phyloP scores from a whole-genome alignment of 2,888 invertebrate species.

The Antheraea yamamai region DNA sequence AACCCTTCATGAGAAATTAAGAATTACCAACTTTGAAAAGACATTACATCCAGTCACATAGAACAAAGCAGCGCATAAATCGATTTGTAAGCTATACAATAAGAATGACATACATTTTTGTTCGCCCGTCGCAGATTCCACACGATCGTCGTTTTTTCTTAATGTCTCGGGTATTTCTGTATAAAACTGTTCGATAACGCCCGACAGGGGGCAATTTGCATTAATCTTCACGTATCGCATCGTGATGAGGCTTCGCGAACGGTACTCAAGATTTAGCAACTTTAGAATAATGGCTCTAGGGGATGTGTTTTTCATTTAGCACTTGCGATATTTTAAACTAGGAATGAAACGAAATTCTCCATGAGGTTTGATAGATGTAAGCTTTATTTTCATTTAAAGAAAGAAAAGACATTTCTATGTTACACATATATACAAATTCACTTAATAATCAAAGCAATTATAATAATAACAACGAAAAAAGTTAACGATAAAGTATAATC shows the following conservation, averaged over 20 bases:
- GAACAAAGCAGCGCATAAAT: slow-evolving; percentile 28
- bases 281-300: slow-evolving; percentile 19
- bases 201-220: slow-evolving; percentile 54
- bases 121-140: slow-evolving; percentile 9
- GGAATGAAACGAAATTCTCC: background rate
- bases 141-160: slow-evolving; percentile 18
- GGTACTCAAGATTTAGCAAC: slow-evolving; percentile 26
- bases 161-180: slow-evolving; percentile 28
- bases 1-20: slow-evolving; percentile 5
- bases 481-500: too few species aligned
- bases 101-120: slow-evolving; percentile 29
- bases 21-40: background rate
- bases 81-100: slow-evolving; percentile 42
- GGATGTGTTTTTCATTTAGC: background rate
- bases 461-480: too few species aligned
- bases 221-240: slow-evolving; percentile 57
- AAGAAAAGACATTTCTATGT: too few species aligned
- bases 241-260: slow-evolving; percentile 35
- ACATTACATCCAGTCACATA: slow-evolving; percentile 9
- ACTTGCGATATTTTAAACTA: background rate
- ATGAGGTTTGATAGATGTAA: too few species aligned
- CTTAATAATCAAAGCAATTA: too few species aligned
- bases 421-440: too few species aligned
- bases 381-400: too few species aligned
- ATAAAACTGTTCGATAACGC: slow-evolving; percentile 60